These are phyloP conservation scores for Eupithecia dodoneata DNA, from an alignment of 2,888 invertebrate genomes.

Conservation along the genomic window DNA sequence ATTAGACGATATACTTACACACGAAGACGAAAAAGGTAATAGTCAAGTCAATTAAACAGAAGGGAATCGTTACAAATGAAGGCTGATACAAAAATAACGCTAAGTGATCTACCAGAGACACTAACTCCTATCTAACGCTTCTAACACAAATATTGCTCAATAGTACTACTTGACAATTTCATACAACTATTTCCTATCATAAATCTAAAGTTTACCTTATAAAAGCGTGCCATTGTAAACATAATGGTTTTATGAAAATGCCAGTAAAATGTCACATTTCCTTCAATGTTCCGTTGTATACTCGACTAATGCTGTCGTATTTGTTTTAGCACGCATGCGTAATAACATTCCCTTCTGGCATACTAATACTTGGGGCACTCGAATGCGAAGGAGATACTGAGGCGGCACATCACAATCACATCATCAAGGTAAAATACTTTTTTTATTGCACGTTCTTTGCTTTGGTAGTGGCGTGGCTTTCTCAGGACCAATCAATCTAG, in stretches of 20 bases:
- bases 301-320: slow-evolving; percentile 79
- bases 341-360: slow-evolving; percentile 85
- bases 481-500: slow-evolving; percentile 31
- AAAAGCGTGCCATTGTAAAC: not conserved
- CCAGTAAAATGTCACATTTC: slow-evolving; percentile 54
- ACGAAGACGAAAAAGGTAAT: slow-evolving; percentile 85
- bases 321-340: slow-evolving; percentile 84
- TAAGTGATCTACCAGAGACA: slow-evolving; percentile 63
- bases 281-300: slow-evolving; percentile 57
- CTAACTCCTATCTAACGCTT: slow-evolving; percentile 65
- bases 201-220: not conserved
- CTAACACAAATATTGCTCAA: slow-evolving; percentile 57
- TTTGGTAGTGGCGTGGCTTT: slow-evolving; percentile 52
- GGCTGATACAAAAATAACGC: slow-evolving; percentile 76
- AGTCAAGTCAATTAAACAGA: slow-evolving; percentile 67
- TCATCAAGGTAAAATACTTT: slow-evolving; percentile 71
- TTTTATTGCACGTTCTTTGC: slow-evolving; percentile 51
- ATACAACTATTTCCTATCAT: slow-evolving; percentile 10
- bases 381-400: slow-evolving; percentile 70
- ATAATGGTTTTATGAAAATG: slow-evolving; percentile 39
- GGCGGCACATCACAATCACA: slow-evolving; percentile 53
- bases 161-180: slow-evolving; percentile 50
- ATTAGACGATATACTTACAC: slow-evolving; percentile 87
- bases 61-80: slow-evolving; percentile 54
- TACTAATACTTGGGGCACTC: slow-evolving; percentile 80